Base-by-base conservation (phyloP, 2,797 vertebrate genomes). In the Dendrocincla fuliginosa region DNA sequence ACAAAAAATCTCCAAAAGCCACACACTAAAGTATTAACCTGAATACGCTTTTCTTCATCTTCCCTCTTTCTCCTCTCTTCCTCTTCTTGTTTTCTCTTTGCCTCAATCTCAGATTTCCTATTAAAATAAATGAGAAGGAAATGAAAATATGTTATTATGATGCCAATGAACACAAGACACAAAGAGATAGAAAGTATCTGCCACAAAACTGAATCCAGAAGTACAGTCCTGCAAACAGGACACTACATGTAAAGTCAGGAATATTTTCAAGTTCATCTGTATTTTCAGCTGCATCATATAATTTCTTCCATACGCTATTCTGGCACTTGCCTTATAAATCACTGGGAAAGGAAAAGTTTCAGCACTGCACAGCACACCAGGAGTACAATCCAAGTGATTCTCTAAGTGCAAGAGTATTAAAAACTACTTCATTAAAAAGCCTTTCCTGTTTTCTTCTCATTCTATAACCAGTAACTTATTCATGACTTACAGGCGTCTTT, bases 31-130 rank as follows among this genome's bases (percentile, higher is more conserved):
- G 67, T 89, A 81, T 37, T 53, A 53, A 97, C 99, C 99, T 99
- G 99, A 64, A 99, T 97, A 89, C 96, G 98, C 74, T 96, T 98
- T 97, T 99, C 99, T 93, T 99, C 99, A 59, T 99, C 98, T 96
- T 99, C 99, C 73, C 98, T 98, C 97, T 97, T 99, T 98, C 99
- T 99, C 96, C 99, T 98, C 94, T 99, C 98, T 96, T 99, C 99
- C 81, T 99, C 99, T 67, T 99, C 99, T 76, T 98, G 99, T 96
- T 99, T 99, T 97, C 99, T 98, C 97, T 99, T 99, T 93, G 98
- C 93, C 97, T 99, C 99, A 98, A 99, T 99, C 97, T 99, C 99
- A 27, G 98, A 97, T 98, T 99, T 99, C 97, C 99, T 99, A 96
- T 50, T 25, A 90, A 28, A 68, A 55, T 63, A 74, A n/a, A 28